Evolutionary conservation across 53 echinoderm and acorn worm genomes (phyloP), one percentile per base, ranked within the genome.

Genomic region (Temnopleurus reevesii): DNA sequence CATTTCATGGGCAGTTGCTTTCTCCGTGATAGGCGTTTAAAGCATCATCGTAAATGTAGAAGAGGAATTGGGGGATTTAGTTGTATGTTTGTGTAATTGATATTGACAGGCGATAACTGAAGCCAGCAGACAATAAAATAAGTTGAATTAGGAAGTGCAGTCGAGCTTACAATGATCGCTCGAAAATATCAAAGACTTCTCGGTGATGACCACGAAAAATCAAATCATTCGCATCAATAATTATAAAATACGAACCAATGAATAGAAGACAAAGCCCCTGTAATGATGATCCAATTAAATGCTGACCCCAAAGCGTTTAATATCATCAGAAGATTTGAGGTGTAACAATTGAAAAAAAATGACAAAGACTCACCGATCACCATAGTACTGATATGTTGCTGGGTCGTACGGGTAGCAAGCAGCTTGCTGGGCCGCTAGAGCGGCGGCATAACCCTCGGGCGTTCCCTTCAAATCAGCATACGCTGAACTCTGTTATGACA

Each of bases 351-450:
- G 15, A 63, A 63, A 17, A 71, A 71, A 38, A 38, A 26, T 41
- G 15, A 41, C 5, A 3, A 21, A 71, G 19, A 71, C 97, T 91
- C 90, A 98, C 98, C 95, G 93, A 66, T 98, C 98, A 3, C 95
- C 98, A 76, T 98, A 98, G 94, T 97, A 97, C 91, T 95, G 97
- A 77, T 98, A 98, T 31, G 95, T 93, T n/a, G 95, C 91, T n/a
- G 97, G 94, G 33, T 95, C 98, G 76, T 98, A 98, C 7, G 98
- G 98, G 59, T 98, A 98, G 55, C 98, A 98, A 6, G 98, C 94
- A 0, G 98, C 95, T 15, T 95, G 98, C 55, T 98, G 98, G n/a
- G 95, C 89, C 35, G 95, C 91, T 29, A 86, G 53, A 8, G 93
- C 90, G 10, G 92, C 95, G 77, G 93, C 94, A 91, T 95, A 98